These are phyloP conservation scores for Pampusana beccarii DNA, from an alignment of 2,113 vertebrate species.

Conservation along the genomic window DNA sequence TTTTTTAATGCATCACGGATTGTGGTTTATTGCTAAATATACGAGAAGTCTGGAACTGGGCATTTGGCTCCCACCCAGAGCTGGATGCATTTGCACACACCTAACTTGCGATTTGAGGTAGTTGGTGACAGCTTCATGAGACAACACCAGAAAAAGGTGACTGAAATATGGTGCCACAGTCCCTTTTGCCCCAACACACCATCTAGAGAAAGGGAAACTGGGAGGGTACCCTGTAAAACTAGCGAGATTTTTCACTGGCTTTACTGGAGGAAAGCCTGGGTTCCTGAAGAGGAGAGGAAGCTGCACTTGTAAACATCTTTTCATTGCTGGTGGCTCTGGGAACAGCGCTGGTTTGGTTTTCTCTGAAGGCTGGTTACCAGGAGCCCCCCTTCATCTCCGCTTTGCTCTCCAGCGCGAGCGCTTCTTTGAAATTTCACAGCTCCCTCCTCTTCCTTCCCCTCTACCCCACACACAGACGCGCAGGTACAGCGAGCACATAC, in stretches of 20 bases:
- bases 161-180: background rate
- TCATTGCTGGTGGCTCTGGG: background rate
- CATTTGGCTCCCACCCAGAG: background rate
- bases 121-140: background rate
- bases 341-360: background rate
- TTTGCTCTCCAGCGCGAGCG: background rate
- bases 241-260: background rate
- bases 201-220: background rate
- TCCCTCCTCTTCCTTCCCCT: constrained; percentile 72
- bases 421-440: constrained; percentile 57
- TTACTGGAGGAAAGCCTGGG: background rate
- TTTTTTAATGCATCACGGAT: background rate
- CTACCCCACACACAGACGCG: background rate
- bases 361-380: background rate
- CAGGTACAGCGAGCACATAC: background rate
- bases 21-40: background rate
- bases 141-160: background rate
- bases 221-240: accelerated
- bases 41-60: background rate
- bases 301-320: background rate
- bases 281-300: background rate
- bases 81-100: background rate
- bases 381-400: constrained; percentile 23
- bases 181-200: background rate
- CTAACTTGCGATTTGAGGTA: background rate